Conservation (phyloP, 2,113 vertebrate species). For the Psilopsiagon aymara region DNA sequence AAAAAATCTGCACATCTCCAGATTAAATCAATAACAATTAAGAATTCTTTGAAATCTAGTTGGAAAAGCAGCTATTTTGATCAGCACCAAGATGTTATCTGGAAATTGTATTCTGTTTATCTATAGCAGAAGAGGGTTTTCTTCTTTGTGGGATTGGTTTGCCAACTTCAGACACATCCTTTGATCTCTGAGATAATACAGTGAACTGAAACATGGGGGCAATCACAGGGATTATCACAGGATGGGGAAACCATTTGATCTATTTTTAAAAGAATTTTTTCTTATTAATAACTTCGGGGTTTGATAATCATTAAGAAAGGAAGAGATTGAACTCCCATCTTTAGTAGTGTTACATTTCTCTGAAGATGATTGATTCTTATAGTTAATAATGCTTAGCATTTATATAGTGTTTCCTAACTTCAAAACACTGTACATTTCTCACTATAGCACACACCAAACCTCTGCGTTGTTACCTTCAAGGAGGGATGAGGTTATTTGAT, state of each 20-base stretch:
- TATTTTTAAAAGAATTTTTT: slow-evolving; percentile 61
- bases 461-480: neutral
- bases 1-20: slow-evolving; percentile 56
- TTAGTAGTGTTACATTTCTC: slow-evolving; percentile 34
- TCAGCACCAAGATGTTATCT: slow-evolving; percentile 66
- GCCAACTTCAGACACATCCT: slow-evolving; percentile 52
- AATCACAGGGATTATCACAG: slow-evolving; percentile 59
- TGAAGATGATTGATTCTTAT: slow-evolving; percentile 53
- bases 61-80: slow-evolving; percentile 70
- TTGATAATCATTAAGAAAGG: slow-evolving; percentile 59
- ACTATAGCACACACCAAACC: neutral
- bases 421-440: slow-evolving; percentile 37
- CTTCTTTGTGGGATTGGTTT: slow-evolving; percentile 29
- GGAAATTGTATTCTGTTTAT: slow-evolving; percentile 74
- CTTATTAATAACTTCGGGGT: slow-evolving; percentile 55
- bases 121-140: slow-evolving; percentile 40
- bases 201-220: slow-evolving; percentile 63
- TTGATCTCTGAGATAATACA: slow-evolving; percentile 67
- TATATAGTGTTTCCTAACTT: slow-evolving; percentile 47
- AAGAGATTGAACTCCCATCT: slow-evolving; percentile 30
- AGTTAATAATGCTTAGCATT: slow-evolving; percentile 55
- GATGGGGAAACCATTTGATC: slow-evolving; percentile 63
- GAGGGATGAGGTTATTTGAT: neutral
- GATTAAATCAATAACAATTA: slow-evolving; percentile 76
- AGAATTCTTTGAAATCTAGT: slow-evolving; percentile 73